phyloP scores from a whole-genome alignment of 2,797 vertebrate genomes.

The Helostoma temminkii region DNA sequence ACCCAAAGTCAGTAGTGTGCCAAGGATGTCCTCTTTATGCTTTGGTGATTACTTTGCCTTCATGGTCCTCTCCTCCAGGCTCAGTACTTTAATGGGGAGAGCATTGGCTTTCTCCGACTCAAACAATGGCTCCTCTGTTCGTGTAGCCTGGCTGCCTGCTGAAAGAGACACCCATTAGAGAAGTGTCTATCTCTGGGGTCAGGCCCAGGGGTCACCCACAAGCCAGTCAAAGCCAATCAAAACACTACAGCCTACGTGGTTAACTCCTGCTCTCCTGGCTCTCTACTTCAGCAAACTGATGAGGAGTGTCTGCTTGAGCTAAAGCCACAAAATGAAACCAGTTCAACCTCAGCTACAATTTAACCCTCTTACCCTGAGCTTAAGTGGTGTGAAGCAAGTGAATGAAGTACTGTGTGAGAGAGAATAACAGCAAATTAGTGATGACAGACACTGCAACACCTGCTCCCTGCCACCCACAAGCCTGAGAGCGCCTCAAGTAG shows the following conservation, averaged over 20 bases:
- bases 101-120: conserved; percentile 75
- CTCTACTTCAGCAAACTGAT: conserved; percentile 23
- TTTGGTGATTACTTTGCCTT: conserved; percentile 58
- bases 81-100: conserved; percentile 81
- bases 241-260: conserved; percentile 74
- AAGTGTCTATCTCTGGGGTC: conserved; percentile 87
- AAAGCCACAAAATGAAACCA: conserved; percentile 31
- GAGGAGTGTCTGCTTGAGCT: conserved; percentile 44
- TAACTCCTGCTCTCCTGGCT: conserved; percentile 76
- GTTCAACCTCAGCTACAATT: conserved; percentile 33
- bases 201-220: conserved; percentile 82
- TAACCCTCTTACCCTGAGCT: conserved; percentile 20
- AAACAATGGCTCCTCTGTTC: conserved; percentile 87
- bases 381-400: conserved; percentile 40
- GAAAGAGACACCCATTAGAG: conserved; percentile 89
- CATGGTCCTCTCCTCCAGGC: conserved; percentile 57
- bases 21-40: conserved; percentile 43
- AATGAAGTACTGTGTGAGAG: conserved; percentile 52
- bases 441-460: conserved; percentile 62
- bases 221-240: conserved; percentile 85
- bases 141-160: conserved; percentile 70
- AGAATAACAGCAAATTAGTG: conserved; percentile 49
- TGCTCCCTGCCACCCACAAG: conserved; percentile 33
- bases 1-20: conserved; percentile 29
- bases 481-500: conserved; percentile 28